Conservation (phyloP, 2,113 vertebrate genomes). For the Chionomys nivalis region DNA sequence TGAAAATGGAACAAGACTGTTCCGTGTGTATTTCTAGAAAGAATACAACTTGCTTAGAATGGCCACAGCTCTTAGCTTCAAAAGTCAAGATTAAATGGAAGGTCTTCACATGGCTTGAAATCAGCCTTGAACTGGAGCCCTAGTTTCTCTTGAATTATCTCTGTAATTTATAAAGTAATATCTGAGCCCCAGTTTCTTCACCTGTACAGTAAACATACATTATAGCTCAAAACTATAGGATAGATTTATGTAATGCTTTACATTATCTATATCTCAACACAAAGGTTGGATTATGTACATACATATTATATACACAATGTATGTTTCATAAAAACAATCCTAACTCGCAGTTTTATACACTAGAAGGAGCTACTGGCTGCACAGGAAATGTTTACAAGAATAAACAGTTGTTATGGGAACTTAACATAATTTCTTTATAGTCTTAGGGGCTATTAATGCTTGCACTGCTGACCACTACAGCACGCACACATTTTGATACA, state of each 20-base stretch:
- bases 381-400: background rate
- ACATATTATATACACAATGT: background rate
- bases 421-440: background rate
- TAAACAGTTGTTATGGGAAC: background rate
- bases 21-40: background rate
- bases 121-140: background rate
- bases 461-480: background rate
- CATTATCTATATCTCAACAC: background rate
- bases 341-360: background rate
- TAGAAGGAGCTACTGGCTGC: background rate
- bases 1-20: background rate
- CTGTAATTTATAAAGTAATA: background rate
- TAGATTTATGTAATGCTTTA: background rate
- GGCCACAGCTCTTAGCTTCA: background rate
- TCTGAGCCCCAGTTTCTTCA: background rate
- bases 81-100: background rate
- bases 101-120: background rate
- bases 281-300: background rate
- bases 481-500: background rate
- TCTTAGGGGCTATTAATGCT: background rate
- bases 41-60: background rate
- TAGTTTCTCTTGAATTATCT: slow-evolving; percentile 11
- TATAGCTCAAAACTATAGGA: background rate
- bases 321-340: background rate
- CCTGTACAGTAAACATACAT: background rate